These are phyloP conservation scores for Empidonax alnorum DNA, from an alignment of 2,113 vertebrate species.

Conservation along the genomic window DNA sequence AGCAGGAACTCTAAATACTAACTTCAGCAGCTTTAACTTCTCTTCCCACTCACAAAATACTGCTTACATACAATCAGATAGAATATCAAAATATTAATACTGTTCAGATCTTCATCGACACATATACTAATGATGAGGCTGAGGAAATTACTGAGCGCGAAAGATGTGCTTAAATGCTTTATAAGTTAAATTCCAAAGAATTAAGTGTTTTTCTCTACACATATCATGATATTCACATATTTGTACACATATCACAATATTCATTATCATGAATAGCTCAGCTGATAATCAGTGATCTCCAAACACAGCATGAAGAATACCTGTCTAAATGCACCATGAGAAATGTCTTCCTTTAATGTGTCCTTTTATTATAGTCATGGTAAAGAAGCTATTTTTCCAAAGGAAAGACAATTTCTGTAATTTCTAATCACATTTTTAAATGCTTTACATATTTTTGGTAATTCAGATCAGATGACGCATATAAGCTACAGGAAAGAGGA, in stretches of 20 bases:
- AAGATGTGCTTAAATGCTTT: neutral
- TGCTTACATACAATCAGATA: neutral
- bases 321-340: neutral
- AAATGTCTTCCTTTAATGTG: neutral
- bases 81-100: neutral
- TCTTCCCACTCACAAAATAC: neutral
- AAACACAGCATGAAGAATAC: neutral
- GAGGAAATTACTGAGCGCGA: neutral
- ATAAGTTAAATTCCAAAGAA: neutral
- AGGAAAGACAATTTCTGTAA: neutral
- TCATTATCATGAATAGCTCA: neutral
- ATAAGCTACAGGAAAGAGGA: neutral
- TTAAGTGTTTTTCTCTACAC: neutral
- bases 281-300: neutral
- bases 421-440: neutral
- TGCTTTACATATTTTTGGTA: neutral
- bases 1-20: neutral
- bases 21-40: neutral
- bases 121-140: neutral
- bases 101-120: neutral
- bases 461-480: neutral
- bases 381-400: neutral
- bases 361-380: neutral
- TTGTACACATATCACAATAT: neutral
- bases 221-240: rapidly evolving